Evolutionary conservation across 2,113 vertebrate genomes (phyloP), one percentile per base, ranked within the genome.

Genomic region (Neolamprologus ventralis): DNA sequence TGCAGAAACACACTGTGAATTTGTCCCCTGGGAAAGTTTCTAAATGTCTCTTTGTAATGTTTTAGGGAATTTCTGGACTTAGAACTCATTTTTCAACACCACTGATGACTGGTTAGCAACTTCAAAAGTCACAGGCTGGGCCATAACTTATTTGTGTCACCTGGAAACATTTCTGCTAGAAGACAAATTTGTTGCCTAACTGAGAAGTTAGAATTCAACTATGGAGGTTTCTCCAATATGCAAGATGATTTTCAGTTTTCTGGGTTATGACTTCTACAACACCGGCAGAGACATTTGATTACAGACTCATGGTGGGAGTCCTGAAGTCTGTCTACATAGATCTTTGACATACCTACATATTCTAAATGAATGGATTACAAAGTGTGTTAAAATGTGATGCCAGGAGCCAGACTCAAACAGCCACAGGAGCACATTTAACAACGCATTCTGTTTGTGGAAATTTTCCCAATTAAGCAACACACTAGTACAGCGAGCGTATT

Each of bases 151-250:
- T 45, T 45, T 73, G 13, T 73, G 40, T 17, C 14, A 45, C 16
- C 23, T 78, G 16, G 71, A 49, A 49, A 78, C 71, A 78, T 75
- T 75, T 78, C 71, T 31, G 40, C 17, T 28, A 47, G 65, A 71
- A 23, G 42, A 28, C 71, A 75, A 75, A 17, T 47, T 3, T 47
- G 35, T 73, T 42, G 13, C n/a, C 37, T 16, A 45, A 45, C n/a
- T 31, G 71, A 49, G 23, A 78, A 49, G 45, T 49, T 49, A 78
- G 6, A 49, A 78, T 31, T 28, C 42, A 78, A 7, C 23, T 78
- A 28, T 49, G 7, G 73, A 78, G 14, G 23, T 78, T 49, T 78
- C 10, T 33, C 73, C 26, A 31, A n/a, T 51, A 51, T 49, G 42
- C 42, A 9, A 19, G 26, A 51, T n/a, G 42, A 31, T 45, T 16